phyloP scores from a whole-genome alignment of 1,140 invertebrate species.

The Tetragonula clypearis region DNA sequence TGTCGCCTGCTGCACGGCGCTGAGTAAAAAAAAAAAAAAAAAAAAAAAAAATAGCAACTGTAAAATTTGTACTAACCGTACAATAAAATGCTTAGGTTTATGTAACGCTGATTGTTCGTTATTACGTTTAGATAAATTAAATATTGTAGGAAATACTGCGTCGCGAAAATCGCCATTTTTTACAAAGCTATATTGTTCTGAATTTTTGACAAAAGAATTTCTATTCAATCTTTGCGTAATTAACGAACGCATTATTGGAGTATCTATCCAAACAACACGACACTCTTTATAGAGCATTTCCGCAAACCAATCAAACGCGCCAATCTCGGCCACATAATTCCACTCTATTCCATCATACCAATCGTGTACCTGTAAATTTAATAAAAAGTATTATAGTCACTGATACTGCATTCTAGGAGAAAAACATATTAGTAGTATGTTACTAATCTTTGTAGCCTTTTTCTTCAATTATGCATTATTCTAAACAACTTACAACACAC shows the following conservation, averaged over 20 bases:
- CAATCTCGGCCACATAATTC: conserved; percentile 69
- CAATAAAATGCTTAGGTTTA: conserved; percentile 45
- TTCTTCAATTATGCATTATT: not conserved
- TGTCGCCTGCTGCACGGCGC: no score
- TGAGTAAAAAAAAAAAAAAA: no score
- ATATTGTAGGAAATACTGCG: conserved; percentile 50
- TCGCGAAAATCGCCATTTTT: conserved; percentile 71
- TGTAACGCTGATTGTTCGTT: not conserved
- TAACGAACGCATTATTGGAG: conserved; percentile 56
- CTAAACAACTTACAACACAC: conserved; percentile 63
- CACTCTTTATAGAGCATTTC: conserved; percentile 61
- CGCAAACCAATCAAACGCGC: conserved; percentile 69
- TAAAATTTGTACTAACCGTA: conserved; percentile 36
- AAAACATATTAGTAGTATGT: not conserved
- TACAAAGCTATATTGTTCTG: conserved; percentile 13
- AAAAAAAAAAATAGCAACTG: not conserved
- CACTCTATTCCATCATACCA: conserved; percentile 69
- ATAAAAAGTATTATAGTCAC: not conserved
- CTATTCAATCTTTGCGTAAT: conserved; percentile 45
- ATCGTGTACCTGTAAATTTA: conserved; percentile 68
- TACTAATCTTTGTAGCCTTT: not conserved
- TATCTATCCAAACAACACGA: conserved; percentile 71
- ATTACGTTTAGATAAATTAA: conserved; percentile 51
- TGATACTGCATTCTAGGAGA: not conserved
- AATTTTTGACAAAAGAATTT: not conserved